Base-by-base conservation (phyloP, 2,888 invertebrate species). In the Heteropelma amictum region DNA sequence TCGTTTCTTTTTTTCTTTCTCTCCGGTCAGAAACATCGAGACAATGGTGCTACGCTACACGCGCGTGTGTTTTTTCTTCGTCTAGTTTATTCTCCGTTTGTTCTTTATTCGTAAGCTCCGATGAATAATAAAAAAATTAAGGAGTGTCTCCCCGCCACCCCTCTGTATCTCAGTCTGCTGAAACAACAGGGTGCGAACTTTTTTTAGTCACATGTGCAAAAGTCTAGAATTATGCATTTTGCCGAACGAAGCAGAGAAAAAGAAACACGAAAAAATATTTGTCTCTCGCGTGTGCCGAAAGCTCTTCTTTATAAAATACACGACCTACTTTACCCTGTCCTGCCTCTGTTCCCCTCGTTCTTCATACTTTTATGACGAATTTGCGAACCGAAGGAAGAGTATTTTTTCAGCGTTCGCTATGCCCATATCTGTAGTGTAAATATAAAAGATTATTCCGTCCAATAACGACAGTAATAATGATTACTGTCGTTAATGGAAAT, bases 221-320 rank as follows among this genome's bases (percentile, higher is more conserved):
- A 6, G 60, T 68, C 51, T 58, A 19, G 72, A 47, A 56, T 49
- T 63, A 49, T 73, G 35, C 51, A 68, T 73, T 73, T 63, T 33
- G 45, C 8, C 49, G 33, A n/a, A n/a, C n/a, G n/a, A n/a, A n/a
- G n/a, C n/a, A n/a, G n/a, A n/a, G n/a, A n/a, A n/a, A n/a, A n/a
- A 56, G n/a, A 26, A 63, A 63, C 30, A 54, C 63, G 56, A 56
- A 38, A 12, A 49, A 53, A 68, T 63, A 61, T 28, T 47, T 42
- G 38, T 40, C 60, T 72, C 60, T 53, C 30, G 17, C n/a, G 6
- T 17, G 30, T 33, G 3, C 33, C 33, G 5, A 33, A 10, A 10
- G 10, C 33, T n/a, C n/a, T n/a, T n/a, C n/a, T n/a, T n/a, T n/a
- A n/a, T n/a, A n/a, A n/a, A n/a, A n/a, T n/a, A n/a, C n/a, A n/a